These are phyloP conservation scores for Spea hammondii DNA, from an alignment of 2,797 vertebrate genomes.

Conservation along the genomic window DNA sequence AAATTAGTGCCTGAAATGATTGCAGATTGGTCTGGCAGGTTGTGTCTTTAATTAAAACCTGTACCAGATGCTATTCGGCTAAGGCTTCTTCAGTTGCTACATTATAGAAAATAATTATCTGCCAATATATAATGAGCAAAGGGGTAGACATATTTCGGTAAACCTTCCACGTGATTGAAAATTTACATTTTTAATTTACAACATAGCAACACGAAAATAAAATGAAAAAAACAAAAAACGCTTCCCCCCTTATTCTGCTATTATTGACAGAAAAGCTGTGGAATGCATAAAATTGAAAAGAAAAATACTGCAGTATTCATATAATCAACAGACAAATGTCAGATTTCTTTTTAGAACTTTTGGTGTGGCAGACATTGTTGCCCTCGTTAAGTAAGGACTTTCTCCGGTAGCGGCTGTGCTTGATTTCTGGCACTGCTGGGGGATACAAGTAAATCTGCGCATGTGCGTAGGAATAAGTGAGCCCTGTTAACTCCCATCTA, in stretches of 20 bases:
- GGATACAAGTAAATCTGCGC: too few relatives aligned
- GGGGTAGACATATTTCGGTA: conserved; percentile 30
- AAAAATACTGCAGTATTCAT: too few relatives aligned
- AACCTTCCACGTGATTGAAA: conserved; percentile 38
- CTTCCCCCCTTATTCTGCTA: conserved; percentile 4
- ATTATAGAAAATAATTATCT: conserved; percentile 46
- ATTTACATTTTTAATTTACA: conserved; percentile 47
- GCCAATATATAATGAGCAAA: conserved; percentile 42
- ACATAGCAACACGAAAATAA: conserved; percentile 5
- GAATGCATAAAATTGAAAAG: background rate
- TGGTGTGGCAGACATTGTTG: too few relatives aligned
- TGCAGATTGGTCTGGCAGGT: conserved; percentile 49
- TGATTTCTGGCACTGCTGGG: too few relatives aligned
- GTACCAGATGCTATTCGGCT: conserved; percentile 47
- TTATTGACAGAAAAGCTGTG: background rate
- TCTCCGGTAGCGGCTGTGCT: too few relatives aligned
- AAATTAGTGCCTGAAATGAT: conserved; percentile 36
- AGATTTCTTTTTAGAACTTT: too few relatives aligned
- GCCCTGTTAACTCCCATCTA: too few relatives aligned
- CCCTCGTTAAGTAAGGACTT: too few relatives aligned
- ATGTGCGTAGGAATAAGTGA: too few relatives aligned
- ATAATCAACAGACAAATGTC: too few relatives aligned
- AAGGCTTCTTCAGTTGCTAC: conserved; percentile 40
- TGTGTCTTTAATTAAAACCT: conserved; percentile 50
- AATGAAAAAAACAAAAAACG: background rate